Percentiles rank a stretch among this genome's conserved stretches.
These are phyloP conservation scores for Drosophila baimaii DNA, from an alignment of 1,140 invertebrate species.

Conservation along the genomic window DNA sequence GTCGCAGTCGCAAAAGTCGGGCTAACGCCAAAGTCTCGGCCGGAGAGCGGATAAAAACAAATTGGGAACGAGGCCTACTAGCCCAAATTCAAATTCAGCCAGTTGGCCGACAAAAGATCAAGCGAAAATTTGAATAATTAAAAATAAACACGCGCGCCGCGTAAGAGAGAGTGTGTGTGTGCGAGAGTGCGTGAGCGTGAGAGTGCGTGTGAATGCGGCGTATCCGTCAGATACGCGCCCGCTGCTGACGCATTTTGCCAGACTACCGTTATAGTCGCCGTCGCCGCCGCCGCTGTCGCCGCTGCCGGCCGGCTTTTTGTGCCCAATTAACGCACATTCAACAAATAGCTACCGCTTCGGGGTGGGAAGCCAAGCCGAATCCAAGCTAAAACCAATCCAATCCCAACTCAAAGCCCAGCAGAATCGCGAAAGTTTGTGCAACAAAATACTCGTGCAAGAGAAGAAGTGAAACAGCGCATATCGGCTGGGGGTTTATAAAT, in stretches of 20 bases:
- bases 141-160: conserved; percentile 72
- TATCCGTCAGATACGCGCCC: conserved; percentile 76
- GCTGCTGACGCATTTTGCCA: conserved; percentile 69
- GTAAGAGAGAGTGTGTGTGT: conserved; percentile 26
- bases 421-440: not conserved
- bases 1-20: not conserved
- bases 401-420: not conserved
- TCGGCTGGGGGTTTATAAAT: conserved; percentile 12
- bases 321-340: conserved; percentile 80
- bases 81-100: conserved; percentile 69
- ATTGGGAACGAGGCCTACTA: conserved; percentile 79
- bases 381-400: not conserved
- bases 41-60: conserved; percentile 53
- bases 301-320: conserved; percentile 84
- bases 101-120: conserved; percentile 60
- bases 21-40: conserved; percentile 5
- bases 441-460: conserved; percentile 7
- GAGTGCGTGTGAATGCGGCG: conserved; percentile 43
- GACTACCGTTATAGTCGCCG: conserved; percentile 47
- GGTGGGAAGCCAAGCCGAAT: not conserved
- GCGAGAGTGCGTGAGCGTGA: conserved; percentile 18
- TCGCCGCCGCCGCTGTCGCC: conserved; percentile 20
- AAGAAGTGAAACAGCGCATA: conserved; percentile 20
- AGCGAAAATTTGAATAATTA: conserved; percentile 76
- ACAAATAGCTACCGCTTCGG: conserved; percentile 43